Conservation (phyloP, 2,113 vertebrate genomes). For the Vanacampus margaritifer region DNA sequence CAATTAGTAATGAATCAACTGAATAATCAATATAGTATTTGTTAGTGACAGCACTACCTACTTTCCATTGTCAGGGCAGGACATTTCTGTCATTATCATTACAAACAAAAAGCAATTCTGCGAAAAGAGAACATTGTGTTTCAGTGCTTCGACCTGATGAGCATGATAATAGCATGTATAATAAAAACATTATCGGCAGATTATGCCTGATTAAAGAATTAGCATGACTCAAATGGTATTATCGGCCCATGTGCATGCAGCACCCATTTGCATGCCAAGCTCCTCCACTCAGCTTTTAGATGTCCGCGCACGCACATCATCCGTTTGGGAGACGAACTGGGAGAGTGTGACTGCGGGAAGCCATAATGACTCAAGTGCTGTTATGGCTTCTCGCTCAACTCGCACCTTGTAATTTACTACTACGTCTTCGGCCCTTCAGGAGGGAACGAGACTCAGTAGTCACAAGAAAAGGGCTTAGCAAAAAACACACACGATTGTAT, state of each 20-base stretch:
- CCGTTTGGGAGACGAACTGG: neutral
- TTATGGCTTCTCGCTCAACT: neutral
- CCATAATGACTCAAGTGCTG: neutral
- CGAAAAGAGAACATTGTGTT: neutral
- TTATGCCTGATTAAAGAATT: neutral
- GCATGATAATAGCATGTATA: neutral
- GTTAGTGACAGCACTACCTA: too few relatives aligned
- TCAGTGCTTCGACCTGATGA: neutral
- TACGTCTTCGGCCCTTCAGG: neutral
- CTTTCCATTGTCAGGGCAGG: conserved; percentile 11
- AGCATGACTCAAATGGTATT: neutral
- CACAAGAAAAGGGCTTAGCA: neutral
- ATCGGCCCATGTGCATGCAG: neutral
- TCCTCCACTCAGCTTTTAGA: neutral
- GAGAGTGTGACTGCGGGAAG: neutral
- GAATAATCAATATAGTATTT: too few relatives aligned
- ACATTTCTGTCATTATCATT: conserved; percentile 18
- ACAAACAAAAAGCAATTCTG: conserved; percentile 1
- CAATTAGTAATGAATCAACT: too few relatives aligned
- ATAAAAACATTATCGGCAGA: neutral
- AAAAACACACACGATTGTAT: neutral
- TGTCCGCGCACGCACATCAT: neutral
- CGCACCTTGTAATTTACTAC: neutral
- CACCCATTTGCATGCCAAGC: neutral
- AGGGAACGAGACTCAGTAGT: neutral